Conservation (phyloP, 2,797 vertebrate species). For the Scleropages formosus region DNA sequence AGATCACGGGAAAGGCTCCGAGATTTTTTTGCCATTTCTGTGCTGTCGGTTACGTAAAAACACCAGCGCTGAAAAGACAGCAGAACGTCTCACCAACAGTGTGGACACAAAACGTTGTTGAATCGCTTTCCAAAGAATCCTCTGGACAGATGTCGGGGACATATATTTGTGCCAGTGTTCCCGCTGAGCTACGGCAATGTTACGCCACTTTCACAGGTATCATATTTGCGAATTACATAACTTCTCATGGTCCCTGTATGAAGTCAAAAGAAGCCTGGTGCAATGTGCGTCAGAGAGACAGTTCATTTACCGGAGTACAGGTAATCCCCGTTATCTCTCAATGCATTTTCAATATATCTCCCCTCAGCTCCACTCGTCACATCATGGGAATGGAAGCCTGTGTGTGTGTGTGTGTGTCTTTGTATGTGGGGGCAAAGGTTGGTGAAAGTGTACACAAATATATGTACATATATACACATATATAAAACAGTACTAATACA, state of each 20-base stretch:
- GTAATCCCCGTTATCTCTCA: slow-evolving; percentile 12
- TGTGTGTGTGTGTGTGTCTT: slow-evolving; percentile 38
- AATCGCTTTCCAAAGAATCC: too few relatives aligned
- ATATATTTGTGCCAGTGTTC: neutral
- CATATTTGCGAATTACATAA: too few relatives aligned
- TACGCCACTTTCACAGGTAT: neutral
- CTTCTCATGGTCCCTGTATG: neutral
- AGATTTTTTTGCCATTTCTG: too few relatives aligned
- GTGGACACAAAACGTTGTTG: too few relatives aligned
- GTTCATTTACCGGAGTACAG: slow-evolving; percentile 5
- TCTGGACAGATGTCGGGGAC: too few relatives aligned
- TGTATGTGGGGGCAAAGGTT: slow-evolving; percentile 32
- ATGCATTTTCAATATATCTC: neutral
- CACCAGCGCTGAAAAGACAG: too few relatives aligned
- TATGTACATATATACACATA: slow-evolving; percentile 6
- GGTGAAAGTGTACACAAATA: slow-evolving; percentile 34
- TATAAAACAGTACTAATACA: too few relatives aligned
- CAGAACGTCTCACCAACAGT: too few relatives aligned
- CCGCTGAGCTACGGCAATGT: neutral
- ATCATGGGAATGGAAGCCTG: slow-evolving; percentile 28
- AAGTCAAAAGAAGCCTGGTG: neutral
- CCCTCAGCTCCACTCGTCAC: neutral
- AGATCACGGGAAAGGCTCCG: too few relatives aligned
- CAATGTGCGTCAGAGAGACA: neutral
- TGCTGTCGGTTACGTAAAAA: too few relatives aligned